Evolutionary conservation across 92 coral and sea anemone species (phyloP).

Genomic region (Phenganax subtilis): DNA sequence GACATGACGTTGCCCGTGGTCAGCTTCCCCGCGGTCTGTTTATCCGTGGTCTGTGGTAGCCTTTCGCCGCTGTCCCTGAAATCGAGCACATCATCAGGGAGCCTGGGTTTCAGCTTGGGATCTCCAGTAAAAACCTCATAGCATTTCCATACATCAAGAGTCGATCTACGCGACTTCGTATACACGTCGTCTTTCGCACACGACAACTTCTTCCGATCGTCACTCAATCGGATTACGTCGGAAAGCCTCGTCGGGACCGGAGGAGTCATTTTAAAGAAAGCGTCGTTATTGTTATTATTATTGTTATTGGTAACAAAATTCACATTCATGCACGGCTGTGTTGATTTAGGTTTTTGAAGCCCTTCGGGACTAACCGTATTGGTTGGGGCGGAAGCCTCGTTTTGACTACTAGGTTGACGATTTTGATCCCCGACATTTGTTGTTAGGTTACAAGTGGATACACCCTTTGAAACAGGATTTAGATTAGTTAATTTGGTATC

Average conservation of each 20-base stretch:
- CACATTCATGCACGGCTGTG: neutral
- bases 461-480: conserved; percentile 70
- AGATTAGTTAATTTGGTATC: conserved; percentile 31
- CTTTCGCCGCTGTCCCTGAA: conserved; percentile 9
- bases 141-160: conserved; percentile 32
- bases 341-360: neutral
- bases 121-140: conserved; percentile 37
- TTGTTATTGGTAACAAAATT: neutral
- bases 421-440: conserved; percentile 47
- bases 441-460: conserved; percentile 72
- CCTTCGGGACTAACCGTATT: neutral
- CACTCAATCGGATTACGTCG: conserved; percentile 2
- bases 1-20: conserved; percentile 22
- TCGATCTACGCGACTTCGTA: neutral
- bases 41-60: conserved; percentile 27
- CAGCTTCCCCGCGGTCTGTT: neutral
- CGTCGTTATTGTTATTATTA: conserved; percentile 28
- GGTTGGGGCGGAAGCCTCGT: neutral
- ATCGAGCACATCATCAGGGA: conserved; percentile 35
- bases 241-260: conserved; percentile 29
- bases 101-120: conserved; percentile 32
- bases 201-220: conserved; percentile 21
- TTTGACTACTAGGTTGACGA: conserved; percentile 32
- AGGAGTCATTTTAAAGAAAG: conserved; percentile 9
- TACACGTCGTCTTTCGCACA: neutral